Percentiles rank a stretch among this genome's conserved stretches.
Conservation (phyloP, 2,888 invertebrate species). For the Platerodrilus igneus region DNA sequence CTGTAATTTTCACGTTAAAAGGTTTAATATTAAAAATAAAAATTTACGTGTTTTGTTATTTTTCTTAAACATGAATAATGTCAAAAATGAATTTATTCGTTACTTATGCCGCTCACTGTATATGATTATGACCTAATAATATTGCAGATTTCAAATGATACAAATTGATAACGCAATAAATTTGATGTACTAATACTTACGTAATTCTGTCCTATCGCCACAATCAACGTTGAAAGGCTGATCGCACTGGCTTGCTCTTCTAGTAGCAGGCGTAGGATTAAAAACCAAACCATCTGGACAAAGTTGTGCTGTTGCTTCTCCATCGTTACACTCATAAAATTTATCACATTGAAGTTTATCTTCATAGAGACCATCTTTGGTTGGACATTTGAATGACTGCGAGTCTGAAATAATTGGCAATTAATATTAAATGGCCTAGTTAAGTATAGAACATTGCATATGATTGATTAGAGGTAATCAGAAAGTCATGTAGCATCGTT, state of each 20-base stretch:
- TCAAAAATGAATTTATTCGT: too few species aligned
- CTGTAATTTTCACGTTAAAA: too few species aligned
- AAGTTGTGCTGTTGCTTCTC: constrained; percentile 65
- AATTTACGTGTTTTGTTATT: too few species aligned
- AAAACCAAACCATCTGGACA: constrained; percentile 89
- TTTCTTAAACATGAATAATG: too few species aligned
- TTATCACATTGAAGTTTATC: constrained; percentile 82
- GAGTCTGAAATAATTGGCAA: constrained; percentile 38
- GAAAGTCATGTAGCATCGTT: too few species aligned
- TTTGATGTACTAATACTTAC: constrained; percentile 56
- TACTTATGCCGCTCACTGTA: too few species aligned
- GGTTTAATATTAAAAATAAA: too few species aligned
- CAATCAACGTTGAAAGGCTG: constrained; percentile 91
- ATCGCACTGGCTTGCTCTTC: constrained; percentile 87
- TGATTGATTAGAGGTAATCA: too few species aligned
- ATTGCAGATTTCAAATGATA: too few species aligned
- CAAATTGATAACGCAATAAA: too few species aligned
- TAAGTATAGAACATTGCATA: too few species aligned
- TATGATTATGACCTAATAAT: too few species aligned
- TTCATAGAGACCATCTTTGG: constrained; percentile 76
- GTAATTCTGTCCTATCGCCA: constrained; percentile 79
- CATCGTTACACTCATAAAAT: constrained; percentile 75
- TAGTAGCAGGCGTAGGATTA: constrained; percentile 71
- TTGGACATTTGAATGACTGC: constrained; percentile 72
- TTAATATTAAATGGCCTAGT: constrained; percentile 4